Evolutionary conservation across 2,113 vertebrate species (phyloP).

Genomic region (Bubalus kerabau): DNA sequence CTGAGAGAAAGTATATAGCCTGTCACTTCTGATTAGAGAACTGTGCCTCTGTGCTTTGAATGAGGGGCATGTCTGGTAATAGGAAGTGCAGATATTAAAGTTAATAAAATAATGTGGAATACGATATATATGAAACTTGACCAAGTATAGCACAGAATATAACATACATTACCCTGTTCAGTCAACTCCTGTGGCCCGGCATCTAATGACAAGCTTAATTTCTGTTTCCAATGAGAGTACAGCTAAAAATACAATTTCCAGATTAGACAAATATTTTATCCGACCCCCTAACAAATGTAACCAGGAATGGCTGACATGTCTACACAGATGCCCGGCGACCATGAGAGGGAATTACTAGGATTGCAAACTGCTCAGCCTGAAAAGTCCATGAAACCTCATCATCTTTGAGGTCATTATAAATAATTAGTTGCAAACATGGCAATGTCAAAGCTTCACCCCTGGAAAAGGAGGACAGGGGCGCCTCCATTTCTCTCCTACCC

Average conservation of each 20-base stretch:
- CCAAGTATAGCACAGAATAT: conserved; percentile 82
- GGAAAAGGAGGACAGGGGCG: conserved; percentile 21
- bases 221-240: conserved; percentile 80
- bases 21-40: conserved; percentile 98
- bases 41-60: conserved; percentile 93
- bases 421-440: conserved; percentile 70
- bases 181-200: conserved; percentile 82
- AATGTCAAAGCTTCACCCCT: conserved; percentile 16
- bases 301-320: conserved; percentile 65
- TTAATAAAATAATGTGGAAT: conserved; percentile 95
- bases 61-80: conserved; percentile 94
- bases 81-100: conserved; percentile 96
- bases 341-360: conserved; percentile 58
- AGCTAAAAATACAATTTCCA: conserved; percentile 80
- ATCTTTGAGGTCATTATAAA: conserved; percentile 68
- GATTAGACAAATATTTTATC: conserved; percentile 84
- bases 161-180: conserved; percentile 83
- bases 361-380: conserved; percentile 50
- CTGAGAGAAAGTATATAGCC: conserved; percentile 95
- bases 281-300: conserved; percentile 67
- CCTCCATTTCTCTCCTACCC: conserved; percentile 49
- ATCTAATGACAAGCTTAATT: conserved; percentile 84
- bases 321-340: conserved; percentile 55
- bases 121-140: conserved; percentile 89
- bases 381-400: conserved; percentile 59